Percentiles rank a stretch among this genome's conserved stretches.
Evolutionary conservation across 1,140 invertebrate species (phyloP).

Genomic region (Trichomalopsis sarcophagae): DNA sequence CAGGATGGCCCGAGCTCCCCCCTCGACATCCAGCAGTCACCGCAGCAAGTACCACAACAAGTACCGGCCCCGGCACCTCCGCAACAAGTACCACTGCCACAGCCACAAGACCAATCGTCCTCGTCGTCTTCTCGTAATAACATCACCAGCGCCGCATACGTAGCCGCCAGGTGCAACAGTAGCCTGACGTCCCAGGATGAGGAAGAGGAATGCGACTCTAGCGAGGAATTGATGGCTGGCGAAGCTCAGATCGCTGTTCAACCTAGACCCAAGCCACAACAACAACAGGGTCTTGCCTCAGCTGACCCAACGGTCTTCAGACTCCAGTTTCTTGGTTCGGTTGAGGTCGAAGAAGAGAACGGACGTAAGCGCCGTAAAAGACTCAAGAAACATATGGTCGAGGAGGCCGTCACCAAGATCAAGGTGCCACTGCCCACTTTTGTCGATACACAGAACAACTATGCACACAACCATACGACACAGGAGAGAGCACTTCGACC

Average conservation of each 20-base stretch:
- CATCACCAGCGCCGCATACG: neutral
- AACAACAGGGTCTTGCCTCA: neutral
- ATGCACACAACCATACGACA: neutral
- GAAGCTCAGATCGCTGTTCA: neutral
- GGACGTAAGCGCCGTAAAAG: slow-evolving; percentile 82
- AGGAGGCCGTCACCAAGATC: slow-evolving; percentile 96
- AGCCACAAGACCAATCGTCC: neutral
- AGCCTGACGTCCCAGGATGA: slow-evolving; percentile 71
- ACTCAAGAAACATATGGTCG: slow-evolving; percentile 93
- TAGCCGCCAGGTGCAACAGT: slow-evolving; percentile 56
- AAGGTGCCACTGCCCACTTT: slow-evolving; percentile 81
- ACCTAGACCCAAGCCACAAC: neutral
- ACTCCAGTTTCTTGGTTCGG: slow-evolving; percentile 87
- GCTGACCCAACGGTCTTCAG: slow-evolving; percentile 79
- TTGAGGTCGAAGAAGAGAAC: slow-evolving; percentile 88
- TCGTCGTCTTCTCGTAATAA: neutral
- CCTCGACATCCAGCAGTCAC: neutral
- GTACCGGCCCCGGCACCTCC: neutral
- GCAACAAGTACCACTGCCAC: neutral
- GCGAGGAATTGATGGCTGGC: slow-evolving; percentile 72
- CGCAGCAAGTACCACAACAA: neutral
- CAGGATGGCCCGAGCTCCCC: slow-evolving; percentile 18
- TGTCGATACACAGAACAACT: neutral
- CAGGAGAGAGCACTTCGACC: neutral
- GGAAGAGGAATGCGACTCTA: slow-evolving; percentile 74